Conservation (phyloP, 2,113 vertebrate species). For the Lucifuga dentata region DNA sequence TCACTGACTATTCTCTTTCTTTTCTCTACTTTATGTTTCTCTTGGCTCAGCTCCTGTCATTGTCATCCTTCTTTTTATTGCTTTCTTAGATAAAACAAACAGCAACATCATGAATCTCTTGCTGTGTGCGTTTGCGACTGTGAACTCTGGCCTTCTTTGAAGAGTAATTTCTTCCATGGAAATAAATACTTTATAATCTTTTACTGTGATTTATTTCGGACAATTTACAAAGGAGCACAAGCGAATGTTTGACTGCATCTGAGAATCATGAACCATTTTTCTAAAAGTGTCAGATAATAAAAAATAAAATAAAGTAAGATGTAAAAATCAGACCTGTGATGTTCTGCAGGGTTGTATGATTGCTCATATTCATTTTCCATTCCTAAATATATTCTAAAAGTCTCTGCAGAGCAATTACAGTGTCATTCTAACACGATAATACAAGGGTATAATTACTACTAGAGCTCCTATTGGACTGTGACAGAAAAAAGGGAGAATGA, state of each 20-base stretch:
- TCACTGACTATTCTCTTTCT: too few species aligned
- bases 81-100: slow-evolving; percentile 28
- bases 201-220: too few species aligned
- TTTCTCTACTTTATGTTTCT: background rate
- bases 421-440: slow-evolving; percentile 13
- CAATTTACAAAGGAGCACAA: background rate
- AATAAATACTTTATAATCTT: background rate
- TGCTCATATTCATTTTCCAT: slow-evolving; percentile 41
- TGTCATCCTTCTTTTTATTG: slow-evolving; percentile 39
- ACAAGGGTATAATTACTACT: slow-evolving; percentile 41
- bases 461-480: slow-evolving; percentile 27
- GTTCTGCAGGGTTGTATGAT: slow-evolving; percentile 20
- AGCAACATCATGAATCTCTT: slow-evolving; percentile 34
- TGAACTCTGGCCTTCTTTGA: slow-evolving; percentile 43
- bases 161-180: slow-evolving; percentile 49
- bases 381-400: slow-evolving; percentile 12
- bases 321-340: slow-evolving; percentile 10
- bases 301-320: background rate
- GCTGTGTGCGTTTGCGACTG: background rate
- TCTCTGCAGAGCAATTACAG: slow-evolving; percentile 43
- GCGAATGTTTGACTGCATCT: background rate
- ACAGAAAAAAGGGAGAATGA: slow-evolving; percentile 7
- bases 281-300: background rate
- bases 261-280: background rate
- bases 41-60: slow-evolving; percentile 25